phyloP scores from a whole-genome alignment of 2,113 vertebrate genomes.

The Argyrosomus japonicus region DNA sequence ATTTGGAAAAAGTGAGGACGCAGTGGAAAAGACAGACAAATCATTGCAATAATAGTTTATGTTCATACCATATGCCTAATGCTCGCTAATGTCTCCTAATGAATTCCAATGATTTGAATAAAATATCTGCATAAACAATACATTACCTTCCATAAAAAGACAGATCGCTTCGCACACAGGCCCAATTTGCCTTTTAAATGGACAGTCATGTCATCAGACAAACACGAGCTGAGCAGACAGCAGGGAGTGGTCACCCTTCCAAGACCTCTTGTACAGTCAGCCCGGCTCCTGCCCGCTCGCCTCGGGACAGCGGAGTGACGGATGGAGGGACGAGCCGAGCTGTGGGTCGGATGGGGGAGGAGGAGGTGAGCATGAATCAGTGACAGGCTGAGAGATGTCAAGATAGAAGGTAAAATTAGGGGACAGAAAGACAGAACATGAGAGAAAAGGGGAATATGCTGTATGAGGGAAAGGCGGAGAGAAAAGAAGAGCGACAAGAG shows the following conservation, averaged over 20 bases:
- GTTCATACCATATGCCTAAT: background rate
- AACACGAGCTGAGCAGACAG: conserved; percentile 51
- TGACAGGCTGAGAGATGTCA: conserved; percentile 54
- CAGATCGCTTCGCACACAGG: conserved; percentile 10
- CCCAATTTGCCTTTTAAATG: conserved; percentile 58
- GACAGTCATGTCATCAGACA: conserved; percentile 47
- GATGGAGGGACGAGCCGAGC: conserved; percentile 54
- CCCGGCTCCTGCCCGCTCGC: conserved; percentile 51
- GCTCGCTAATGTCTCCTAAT: background rate
- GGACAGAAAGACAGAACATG: conserved; percentile 13
- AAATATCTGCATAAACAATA: conserved; percentile 35
- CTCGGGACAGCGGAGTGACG: conserved; percentile 64
- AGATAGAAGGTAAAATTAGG: conserved; percentile 57
- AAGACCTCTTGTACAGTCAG: conserved; percentile 65
- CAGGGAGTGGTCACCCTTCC: conserved; percentile 57
- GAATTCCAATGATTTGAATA: conserved; percentile 7
- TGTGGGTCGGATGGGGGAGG: conserved; percentile 35
- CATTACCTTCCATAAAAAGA: background rate
- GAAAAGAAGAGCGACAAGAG: conserved; percentile 1
- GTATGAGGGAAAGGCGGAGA: background rate
- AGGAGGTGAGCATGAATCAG: conserved; percentile 64
- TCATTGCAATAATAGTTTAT: background rate
- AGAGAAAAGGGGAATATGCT: conserved; percentile 3
- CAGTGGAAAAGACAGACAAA: conserved; percentile 31
- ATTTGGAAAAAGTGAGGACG: conserved; percentile 36